Evolutionary conservation across 2,113 vertebrate species (phyloP).

Genomic region (Leptosomus discolor): DNA sequence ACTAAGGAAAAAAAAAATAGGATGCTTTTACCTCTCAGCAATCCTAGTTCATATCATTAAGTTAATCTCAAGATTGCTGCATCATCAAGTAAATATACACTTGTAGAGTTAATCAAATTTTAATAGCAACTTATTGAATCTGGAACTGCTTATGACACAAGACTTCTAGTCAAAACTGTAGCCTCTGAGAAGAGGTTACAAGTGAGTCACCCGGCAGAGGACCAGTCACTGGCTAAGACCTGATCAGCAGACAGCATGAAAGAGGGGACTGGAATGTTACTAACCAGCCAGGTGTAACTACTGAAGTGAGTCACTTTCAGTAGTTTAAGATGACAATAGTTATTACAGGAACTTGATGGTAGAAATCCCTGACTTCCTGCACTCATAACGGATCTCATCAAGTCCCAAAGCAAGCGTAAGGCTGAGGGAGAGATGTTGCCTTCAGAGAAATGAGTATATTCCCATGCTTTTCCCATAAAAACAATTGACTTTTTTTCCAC

Average conservation of each 20-base stretch:
- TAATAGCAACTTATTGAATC: neutral
- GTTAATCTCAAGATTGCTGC: neutral
- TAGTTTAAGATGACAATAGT: neutral
- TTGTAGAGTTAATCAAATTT: conserved; percentile 1
- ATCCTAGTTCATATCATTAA: neutral
- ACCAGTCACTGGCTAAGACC: neutral
- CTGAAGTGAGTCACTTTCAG: neutral
- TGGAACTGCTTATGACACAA: neutral
- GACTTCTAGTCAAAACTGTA: neutral
- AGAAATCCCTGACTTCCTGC: neutral
- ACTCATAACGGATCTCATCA: neutral
- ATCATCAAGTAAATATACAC: neutral
- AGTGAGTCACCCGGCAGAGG: neutral
- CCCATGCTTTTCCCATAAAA: neutral
- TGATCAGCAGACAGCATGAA: neutral
- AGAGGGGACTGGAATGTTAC: neutral
- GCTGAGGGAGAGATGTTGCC: neutral
- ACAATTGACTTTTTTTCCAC: accelerated
- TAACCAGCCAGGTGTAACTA: neutral
- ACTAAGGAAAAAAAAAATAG: neutral
- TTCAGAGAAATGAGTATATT: neutral
- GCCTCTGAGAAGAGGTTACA: neutral
- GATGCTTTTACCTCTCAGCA: neutral
- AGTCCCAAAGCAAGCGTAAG: neutral
- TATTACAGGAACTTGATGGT: neutral